Conservation (phyloP, 2,888 invertebrate species). For the Campaea margaritaria region DNA sequence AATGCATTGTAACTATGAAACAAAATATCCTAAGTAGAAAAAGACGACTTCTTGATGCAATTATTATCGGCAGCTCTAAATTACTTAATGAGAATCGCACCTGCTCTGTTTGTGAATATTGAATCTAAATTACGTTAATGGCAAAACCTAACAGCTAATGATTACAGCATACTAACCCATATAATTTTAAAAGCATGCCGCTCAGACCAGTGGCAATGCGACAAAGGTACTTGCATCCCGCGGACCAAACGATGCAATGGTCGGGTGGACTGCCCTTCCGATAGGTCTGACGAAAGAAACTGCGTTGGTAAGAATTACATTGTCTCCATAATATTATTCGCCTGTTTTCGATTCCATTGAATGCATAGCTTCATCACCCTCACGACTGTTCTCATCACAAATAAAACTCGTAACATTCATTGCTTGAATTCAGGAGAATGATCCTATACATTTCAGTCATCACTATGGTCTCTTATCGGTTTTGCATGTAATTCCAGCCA, state of each 20-base stretch:
- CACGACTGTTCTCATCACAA: conserved; percentile 3
- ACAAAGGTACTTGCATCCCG: conserved; percentile 88
- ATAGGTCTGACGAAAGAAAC: conserved; percentile 90
- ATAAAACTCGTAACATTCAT: conserved; percentile 7
- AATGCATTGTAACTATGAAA: not conserved
- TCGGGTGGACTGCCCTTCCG: conserved; percentile 88
- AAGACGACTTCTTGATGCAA: too few relatives aligned
- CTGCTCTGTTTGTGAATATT: not conserved
- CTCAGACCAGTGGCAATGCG: conserved; percentile 90
- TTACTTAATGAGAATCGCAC: not conserved
- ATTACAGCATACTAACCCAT: conserved; percentile 39
- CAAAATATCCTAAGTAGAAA: too few relatives aligned
- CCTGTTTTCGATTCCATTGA: conserved; percentile 2
- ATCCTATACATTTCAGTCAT: conserved; percentile 1
- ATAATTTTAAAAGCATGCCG: conserved; percentile 85
- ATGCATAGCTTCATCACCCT: conserved; percentile 21
- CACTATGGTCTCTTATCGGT: conserved; percentile 12
- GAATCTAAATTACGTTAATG: conserved; percentile 17
- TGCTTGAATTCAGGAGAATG: conserved; percentile 1
- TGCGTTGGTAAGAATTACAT: conserved; percentile 82
- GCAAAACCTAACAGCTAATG: conserved; percentile 35
- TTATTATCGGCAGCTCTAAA: too few relatives aligned
- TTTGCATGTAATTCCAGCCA: conserved; percentile 73
- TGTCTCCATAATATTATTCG: not conserved
- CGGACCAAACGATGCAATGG: conserved; percentile 87